Evolutionary conservation across 2,113 vertebrate genomes (phyloP).

Genomic region (Aegotheles bennettii): DNA sequence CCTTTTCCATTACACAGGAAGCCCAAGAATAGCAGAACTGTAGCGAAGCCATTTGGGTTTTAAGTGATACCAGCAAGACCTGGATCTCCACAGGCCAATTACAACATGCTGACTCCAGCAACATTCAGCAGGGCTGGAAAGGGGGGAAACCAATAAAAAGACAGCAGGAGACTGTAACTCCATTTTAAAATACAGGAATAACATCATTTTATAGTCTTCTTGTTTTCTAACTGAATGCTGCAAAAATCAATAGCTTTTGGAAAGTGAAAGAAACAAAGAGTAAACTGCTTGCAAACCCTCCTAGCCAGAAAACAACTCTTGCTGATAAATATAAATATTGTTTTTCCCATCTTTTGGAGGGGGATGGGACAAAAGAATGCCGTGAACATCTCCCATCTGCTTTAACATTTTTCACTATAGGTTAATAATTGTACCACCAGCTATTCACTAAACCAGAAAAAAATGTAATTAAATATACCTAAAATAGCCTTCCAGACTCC

Average conservation of each 20-base stretch:
- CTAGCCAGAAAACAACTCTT: neutral
- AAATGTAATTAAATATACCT: neutral
- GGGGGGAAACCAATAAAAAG: slow-evolving; percentile 23
- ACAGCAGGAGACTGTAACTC: slow-evolving; percentile 8
- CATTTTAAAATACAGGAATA: slow-evolving; percentile 30
- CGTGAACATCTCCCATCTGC: neutral
- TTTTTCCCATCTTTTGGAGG: neutral
- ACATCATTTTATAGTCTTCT: neutral
- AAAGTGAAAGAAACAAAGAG: neutral
- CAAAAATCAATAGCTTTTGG: slow-evolving; percentile 55
- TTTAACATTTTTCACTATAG: neutral
- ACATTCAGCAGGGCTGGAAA: neutral
- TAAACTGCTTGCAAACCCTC: neutral
- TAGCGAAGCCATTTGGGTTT: neutral
- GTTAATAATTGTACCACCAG: neutral
- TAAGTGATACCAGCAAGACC: neutral
- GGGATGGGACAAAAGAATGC: neutral
- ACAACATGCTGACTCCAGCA: slow-evolving; percentile 40
- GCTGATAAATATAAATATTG: neutral
- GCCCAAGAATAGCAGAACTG: neutral
- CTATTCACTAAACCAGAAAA: neutral
- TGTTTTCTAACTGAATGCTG: slow-evolving; percentile 11
- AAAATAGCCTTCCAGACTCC: neutral
- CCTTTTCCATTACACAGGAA: neutral
- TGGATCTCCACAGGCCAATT: neutral